Evolutionary conservation across 1,140 invertebrate species (phyloP), one percentile per base, ranked within the genome.

Genomic region (Elysia chlorotica): DNA sequence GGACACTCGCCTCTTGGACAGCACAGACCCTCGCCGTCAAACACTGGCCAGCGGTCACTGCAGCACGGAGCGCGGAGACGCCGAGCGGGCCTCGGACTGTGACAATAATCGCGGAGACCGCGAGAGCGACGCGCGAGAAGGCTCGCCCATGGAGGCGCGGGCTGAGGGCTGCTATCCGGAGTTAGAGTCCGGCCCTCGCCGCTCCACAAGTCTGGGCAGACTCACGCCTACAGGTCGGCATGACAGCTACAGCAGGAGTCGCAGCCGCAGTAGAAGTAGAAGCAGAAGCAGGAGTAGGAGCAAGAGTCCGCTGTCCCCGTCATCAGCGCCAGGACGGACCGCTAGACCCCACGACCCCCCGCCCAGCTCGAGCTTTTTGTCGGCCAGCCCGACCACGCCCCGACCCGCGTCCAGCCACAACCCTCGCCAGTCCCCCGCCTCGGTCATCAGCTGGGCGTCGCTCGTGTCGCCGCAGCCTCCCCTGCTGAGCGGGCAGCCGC

Each of bases 331-430:
- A 48, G 41, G n/a, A 48, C n/a, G 2, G n/a, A n/a, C n/a, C n/a
- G 14, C 14, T n/a, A 48, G n/a, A 48, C 71, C 6, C 70, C 25
- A 37, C 33, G 23, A 25, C 69, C 54, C 30, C 69, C 61, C 0
- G 41, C 33, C 4, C 37, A 36, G n/a, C 67, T 30, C 3, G 63
- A 54, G 41, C n/a, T 67, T 4, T 71, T 48, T n/a, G n/a, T n/a
- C n/a, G n/a, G n/a, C n/a, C n/a, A n/a, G n/a, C n/a, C 4, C 75
- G 33, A 17, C 67, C 35, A n/a, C 56, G 36, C 66, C 30, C 35
- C 31, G 19, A 5, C 25, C 37, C 23, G 61, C 25, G n/a, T 92
- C 92, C 62, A 91, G 92, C 74, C 87, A 89, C 14, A 48, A 25
- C 23, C 38, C 37, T 3, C 59, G 48, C 65, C 65, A 69, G 17